Conservation (phyloP, 2,888 invertebrate species). For the Hyalella azteca region DNA sequence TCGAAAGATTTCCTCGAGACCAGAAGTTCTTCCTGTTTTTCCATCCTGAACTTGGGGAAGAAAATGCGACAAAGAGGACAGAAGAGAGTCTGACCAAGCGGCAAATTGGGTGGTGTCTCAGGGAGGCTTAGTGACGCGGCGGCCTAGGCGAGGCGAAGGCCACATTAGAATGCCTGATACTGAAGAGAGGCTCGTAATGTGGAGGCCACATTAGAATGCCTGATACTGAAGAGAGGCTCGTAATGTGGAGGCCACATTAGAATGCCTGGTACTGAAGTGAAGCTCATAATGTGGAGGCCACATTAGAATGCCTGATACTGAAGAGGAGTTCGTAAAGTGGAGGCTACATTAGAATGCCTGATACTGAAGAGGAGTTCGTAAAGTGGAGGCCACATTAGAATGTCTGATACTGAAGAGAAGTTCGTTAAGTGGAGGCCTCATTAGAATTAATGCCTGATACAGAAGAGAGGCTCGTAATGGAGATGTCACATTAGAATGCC, state of each 20-base stretch:
- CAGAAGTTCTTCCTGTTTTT: slow-evolving; percentile 8
- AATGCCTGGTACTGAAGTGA: background rate
- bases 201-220: background rate
- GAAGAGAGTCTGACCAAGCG: slow-evolving; percentile 3
- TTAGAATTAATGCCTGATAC: background rate
- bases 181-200: background rate
- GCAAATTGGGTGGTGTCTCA: slow-evolving; percentile 20
- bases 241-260: no score
- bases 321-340: background rate
- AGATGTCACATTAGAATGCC: background rate
- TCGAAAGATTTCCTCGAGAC: background rate
- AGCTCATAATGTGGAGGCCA: background rate
- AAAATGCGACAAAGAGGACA: background rate
- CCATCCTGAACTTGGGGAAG: background rate
- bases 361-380: background rate
- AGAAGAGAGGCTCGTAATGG: background rate
- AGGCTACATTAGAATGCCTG: background rate
- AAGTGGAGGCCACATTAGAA: background rate
- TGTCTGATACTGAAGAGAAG: background rate
- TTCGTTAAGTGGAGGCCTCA: background rate
- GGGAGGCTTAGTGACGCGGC: background rate
- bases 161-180: background rate
- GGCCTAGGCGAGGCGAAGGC: background rate
- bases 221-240: background rate
- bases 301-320: background rate